Evolutionary conservation across 2,888 invertebrate species (phyloP).

Genomic region (Geotrupes spiniger): DNA sequence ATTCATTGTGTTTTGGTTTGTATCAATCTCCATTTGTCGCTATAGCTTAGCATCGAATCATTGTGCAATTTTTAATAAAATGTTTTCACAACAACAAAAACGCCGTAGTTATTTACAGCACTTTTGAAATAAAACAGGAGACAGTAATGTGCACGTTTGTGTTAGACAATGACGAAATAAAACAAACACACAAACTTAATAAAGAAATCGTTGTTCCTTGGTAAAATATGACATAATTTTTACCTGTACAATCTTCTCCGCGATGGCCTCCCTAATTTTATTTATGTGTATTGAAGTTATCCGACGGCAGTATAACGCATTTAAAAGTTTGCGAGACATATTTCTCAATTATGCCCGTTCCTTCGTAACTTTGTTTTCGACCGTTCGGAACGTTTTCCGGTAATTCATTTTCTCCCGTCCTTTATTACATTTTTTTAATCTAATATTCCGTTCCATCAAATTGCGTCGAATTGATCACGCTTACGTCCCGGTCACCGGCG

Average conservation of each 20-base stretch:
- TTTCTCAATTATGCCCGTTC: slow-evolving; percentile 1
- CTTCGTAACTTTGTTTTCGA: slow-evolving; percentile 3
- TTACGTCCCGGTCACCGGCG: slow-evolving; percentile 1
- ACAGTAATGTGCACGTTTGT: no score
- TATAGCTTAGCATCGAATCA: no score
- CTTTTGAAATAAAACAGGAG: no score
- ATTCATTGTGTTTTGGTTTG: no score
- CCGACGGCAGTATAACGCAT: neutral
- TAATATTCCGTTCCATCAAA: neutral
- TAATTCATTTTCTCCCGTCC: no score
- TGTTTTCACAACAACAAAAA: no score
- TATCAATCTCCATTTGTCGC: no score
- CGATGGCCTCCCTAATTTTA: slow-evolving; percentile 1
- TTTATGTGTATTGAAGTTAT: slow-evolving; percentile 5
- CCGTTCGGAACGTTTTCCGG: neutral
- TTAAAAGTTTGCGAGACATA: slow-evolving; percentile 5
- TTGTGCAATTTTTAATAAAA: no score
- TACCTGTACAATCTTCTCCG: slow-evolving; percentile 2
- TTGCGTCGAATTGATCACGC: slow-evolving; percentile 5
- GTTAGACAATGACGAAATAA: no score
- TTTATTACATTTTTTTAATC: no score
- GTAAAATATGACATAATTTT: slow-evolving; percentile 3
- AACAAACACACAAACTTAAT: neutral
- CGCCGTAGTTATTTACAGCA: no score
- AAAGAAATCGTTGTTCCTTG: slow-evolving; percentile 2